Conservation (phyloP, 1,140 invertebrate genomes). For the Neodiprion lecontei region DNA sequence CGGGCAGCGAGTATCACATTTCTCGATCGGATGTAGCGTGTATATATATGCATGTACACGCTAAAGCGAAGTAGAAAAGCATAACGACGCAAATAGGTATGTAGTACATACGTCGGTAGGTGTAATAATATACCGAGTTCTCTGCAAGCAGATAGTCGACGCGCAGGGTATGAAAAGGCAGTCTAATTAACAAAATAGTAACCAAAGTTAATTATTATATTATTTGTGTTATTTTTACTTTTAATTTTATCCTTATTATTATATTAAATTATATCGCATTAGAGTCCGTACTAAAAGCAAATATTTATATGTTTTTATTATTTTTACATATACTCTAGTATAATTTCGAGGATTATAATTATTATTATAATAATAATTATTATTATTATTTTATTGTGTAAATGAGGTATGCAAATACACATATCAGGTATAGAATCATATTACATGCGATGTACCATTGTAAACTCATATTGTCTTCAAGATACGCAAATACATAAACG, state of each 20-base stretch:
- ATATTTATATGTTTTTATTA: neutral
- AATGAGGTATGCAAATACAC: neutral
- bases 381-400: neutral
- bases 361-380: too few species aligned
- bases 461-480: too few species aligned
- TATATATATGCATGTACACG: too few species aligned
- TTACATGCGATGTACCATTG: neutral
- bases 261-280: neutral
- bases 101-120: neutral
- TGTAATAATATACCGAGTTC: neutral
- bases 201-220: neutral
- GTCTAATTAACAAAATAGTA: slow-evolving; percentile 8
- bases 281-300: neutral
- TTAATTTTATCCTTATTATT: neutral
- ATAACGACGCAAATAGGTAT: too few species aligned
- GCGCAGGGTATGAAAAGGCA: neutral
- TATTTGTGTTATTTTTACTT: neutral
- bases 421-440: neutral
- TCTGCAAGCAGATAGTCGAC: neutral
- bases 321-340: too few species aligned
- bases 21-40: too few species aligned
- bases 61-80: too few species aligned
- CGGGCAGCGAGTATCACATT: too few species aligned
- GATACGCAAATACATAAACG: too few species aligned
- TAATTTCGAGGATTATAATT: too few species aligned